Percentiles rank a stretch among this genome's conserved stretches.
phyloP scores from a whole-genome alignment of 30 jellyfish, hydroid and myxozoan species.

The Aurelia sp. region DNA sequence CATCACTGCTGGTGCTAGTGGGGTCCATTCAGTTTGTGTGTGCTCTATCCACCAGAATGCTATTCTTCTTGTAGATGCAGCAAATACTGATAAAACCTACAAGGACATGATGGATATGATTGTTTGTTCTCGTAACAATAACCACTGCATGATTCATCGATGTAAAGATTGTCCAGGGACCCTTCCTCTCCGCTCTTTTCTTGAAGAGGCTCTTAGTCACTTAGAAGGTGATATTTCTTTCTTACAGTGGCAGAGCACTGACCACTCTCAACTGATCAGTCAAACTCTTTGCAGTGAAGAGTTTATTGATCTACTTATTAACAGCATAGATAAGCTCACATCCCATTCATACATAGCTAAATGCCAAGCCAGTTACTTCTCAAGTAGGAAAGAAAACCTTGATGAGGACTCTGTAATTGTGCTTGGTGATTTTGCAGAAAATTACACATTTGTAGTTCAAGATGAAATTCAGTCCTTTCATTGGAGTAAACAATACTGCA shows the following conservation, averaged over 20 bases:
- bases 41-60: conserved; percentile 74
- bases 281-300: conserved; percentile 1
- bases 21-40: conserved; percentile 85
- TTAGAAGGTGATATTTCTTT: neutral
- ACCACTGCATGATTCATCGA: conserved; percentile 56
- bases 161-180: neutral
- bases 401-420: neutral
- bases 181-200: neutral
- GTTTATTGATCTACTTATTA: conserved; percentile 7
- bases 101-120: conserved; percentile 54
- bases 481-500: neutral
- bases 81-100: conserved; percentile 25
- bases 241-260: conserved; percentile 6
- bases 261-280: conserved; percentile 14
- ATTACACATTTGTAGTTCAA: neutral
- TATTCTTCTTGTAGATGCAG: conserved; percentile 45
- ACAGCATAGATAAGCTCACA: conserved; percentile 8
- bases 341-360: conserved; percentile 5
- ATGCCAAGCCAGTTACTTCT: neutral
- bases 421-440: neutral
- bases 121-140: conserved; percentile 50
- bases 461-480: neutral
- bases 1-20: conserved; percentile 63
- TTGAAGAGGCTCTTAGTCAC: conserved; percentile 3
- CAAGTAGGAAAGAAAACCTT: conserved; percentile 1